Evolutionary conservation across 2,888 invertebrate genomes (phyloP).

Genomic region (Spilarctia lutea): DNA sequence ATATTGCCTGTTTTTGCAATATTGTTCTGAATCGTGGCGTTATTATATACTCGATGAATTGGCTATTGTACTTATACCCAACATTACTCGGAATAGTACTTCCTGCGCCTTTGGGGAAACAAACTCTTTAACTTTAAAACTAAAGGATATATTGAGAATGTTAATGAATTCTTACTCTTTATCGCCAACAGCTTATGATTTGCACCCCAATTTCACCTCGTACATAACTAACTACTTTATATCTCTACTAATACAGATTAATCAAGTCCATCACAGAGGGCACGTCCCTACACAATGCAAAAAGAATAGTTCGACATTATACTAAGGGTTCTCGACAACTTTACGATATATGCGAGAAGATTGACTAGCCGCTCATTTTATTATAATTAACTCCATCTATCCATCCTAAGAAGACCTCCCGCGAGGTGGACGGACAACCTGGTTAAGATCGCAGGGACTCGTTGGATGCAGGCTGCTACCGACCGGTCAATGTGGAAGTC

Average conservation of each 20-base stretch:
- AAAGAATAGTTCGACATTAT: conserved; percentile 50
- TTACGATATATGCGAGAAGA: conserved; percentile 36
- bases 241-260: conserved; percentile 70
- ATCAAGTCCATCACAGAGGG: conserved; percentile 63
- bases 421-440: too few relatives aligned
- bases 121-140: too few relatives aligned
- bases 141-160: too few relatives aligned
- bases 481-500: too few relatives aligned
- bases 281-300: conserved; percentile 55
- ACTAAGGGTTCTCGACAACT: conserved; percentile 33
- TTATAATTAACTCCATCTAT: conserved; percentile 42
- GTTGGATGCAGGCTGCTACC: too few relatives aligned
- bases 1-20: too few relatives aligned
- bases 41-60: background rate
- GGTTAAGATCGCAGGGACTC: too few relatives aligned
- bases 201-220: conserved; percentile 32
- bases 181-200: conserved; percentile 18
- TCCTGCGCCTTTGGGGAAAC: too few relatives aligned
- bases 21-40: too few relatives aligned
- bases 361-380: conserved; percentile 38
- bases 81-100: background rate
- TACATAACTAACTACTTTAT: conserved; percentile 56
- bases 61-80: too few relatives aligned
- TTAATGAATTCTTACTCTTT: background rate
- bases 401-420: background rate